phyloP scores from a whole-genome alignment of 2,888 invertebrate species.

The Agriotes lineatus region DNA sequence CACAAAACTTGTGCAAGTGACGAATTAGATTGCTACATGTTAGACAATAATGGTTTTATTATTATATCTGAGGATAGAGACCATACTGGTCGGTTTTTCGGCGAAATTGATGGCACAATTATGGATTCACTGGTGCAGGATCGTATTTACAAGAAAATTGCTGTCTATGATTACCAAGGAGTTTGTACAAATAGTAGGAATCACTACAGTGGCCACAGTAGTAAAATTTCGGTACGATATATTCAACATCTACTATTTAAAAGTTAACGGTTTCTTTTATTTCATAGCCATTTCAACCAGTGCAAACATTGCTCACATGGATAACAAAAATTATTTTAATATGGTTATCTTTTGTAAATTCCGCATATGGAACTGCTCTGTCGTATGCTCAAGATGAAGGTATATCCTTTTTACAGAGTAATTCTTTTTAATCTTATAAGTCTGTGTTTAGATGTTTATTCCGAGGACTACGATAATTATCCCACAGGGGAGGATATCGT shows the following conservation, averaged over 20 bases:
- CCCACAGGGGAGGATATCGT: constrained; percentile 35
- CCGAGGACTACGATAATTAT: constrained; percentile 54
- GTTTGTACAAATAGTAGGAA: constrained; percentile 81
- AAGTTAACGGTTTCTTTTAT: no score
- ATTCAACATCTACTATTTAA: no score
- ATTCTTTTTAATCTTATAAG: no score
- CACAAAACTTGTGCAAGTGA: constrained; percentile 89
- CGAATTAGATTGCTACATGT: constrained; percentile 90
- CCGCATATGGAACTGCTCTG: constrained; percentile 60
- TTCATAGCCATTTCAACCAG: constrained; percentile 69
- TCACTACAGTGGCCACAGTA: constrained; percentile 71
- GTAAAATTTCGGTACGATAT: constrained; percentile 62
- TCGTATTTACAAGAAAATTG: constrained; percentile 88
- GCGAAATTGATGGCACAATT: constrained; percentile 93
- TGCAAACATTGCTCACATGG: constrained; percentile 71
- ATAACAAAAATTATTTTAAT: constrained; percentile 67
- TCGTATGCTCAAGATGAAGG: constrained; percentile 70
- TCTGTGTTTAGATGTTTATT: constrained; percentile 33
- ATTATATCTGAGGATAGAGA: constrained; percentile 88
- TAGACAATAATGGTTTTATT: constrained; percentile 96
- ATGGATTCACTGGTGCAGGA: constrained; percentile 94
- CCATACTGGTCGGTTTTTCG: constrained; percentile 93
- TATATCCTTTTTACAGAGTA: no score
- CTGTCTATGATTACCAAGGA: constrained; percentile 91
- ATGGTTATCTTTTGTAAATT: constrained; percentile 69